Evolutionary conservation across 2,888 invertebrate genomes (phyloP).

Genomic region (Pandemis corylana): DNA sequence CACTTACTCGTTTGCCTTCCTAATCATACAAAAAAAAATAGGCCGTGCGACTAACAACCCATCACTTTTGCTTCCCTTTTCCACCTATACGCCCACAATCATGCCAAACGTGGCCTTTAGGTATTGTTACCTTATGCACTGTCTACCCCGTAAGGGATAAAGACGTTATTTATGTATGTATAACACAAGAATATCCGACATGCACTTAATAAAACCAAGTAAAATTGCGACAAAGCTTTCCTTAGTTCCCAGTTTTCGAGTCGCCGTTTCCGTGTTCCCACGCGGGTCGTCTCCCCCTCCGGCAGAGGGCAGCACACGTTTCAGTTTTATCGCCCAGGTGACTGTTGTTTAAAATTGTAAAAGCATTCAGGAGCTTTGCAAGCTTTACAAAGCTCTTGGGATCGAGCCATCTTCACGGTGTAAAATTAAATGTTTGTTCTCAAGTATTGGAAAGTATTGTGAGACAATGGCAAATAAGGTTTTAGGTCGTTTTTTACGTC

Average conservation of each 20-base stretch:
- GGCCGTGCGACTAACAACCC: too few species aligned
- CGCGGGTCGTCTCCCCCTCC: slow-evolving; percentile 11
- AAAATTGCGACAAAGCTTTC: too few species aligned
- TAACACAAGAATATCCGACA: too few species aligned
- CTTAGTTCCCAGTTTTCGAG: not conserved
- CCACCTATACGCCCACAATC: too few species aligned
- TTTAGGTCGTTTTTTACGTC: not conserved
- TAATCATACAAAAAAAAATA: too few species aligned
- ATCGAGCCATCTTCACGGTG: not conserved
- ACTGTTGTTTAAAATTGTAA: slow-evolving; percentile 33
- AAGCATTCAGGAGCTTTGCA: slow-evolving; percentile 18
- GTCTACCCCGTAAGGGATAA: too few species aligned
- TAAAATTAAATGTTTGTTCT: not conserved
- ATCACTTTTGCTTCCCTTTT: too few species aligned
- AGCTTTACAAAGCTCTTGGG: not conserved
- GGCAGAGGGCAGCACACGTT: slow-evolving; percentile 29
- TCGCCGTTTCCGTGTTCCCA: not conserved
- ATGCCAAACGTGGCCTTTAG: too few species aligned
- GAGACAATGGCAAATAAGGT: not conserved
- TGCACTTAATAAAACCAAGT: too few species aligned
- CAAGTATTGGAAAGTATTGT: not conserved
- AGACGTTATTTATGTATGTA: too few species aligned
- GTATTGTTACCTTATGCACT: too few species aligned
- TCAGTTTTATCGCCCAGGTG: slow-evolving; percentile 31
- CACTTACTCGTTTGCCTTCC: too few species aligned